Evolutionary conservation across 2,888 invertebrate species (phyloP), one percentile per base, ranked within the genome.

Genomic region (Drosophila merina): DNA sequence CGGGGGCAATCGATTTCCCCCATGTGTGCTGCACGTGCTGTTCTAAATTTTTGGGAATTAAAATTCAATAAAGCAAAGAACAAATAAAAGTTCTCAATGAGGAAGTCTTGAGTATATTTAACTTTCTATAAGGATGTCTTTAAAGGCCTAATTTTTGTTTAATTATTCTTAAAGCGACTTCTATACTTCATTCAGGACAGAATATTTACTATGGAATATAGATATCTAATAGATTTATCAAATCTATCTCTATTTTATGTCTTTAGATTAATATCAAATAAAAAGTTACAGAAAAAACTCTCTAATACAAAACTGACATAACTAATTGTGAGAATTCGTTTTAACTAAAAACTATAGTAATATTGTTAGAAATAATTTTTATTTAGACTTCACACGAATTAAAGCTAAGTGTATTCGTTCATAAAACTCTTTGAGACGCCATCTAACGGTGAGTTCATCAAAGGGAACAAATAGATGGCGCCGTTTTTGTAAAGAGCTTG

Each of bases 21-120:
- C 8, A 20, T 20, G n/a, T 40, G 14, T 40, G 40, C 14, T 40
- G 40, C 14, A 40, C 40, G 40, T 40, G 40, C 40, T 40, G 40
- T 14, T n/a, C 36, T n/a, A 36, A 36, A n/a, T 36, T 36, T n/a
- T 36, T 36, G n/a, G 12, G n/a, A 36, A 2, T n/a, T n/a, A 6
- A 36, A 36, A 36, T 36, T 6, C 28, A 5, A 6, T 6, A 28
- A 28, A 28, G 6, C 6, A 28, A 28, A 28, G 28, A 28, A 28
- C 28, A 28, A 28, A 28, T 28, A 28, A 28, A 6, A 28, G 28
- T 28, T 28, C 28, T 2, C 28, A 28, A 28, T 36, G 36, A 10
- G 10, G 10, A 4, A 4, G 36, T 4, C 10, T 36, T 36, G 10
- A 10, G 31, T 33, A 33, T 4, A 3, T 30, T 33, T 10, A 33